Percentiles rank a stretch among this genome's conserved stretches.
phyloP scores from a whole-genome alignment of 2,888 invertebrate genomes.

The Trissolcus japonicus region DNA sequence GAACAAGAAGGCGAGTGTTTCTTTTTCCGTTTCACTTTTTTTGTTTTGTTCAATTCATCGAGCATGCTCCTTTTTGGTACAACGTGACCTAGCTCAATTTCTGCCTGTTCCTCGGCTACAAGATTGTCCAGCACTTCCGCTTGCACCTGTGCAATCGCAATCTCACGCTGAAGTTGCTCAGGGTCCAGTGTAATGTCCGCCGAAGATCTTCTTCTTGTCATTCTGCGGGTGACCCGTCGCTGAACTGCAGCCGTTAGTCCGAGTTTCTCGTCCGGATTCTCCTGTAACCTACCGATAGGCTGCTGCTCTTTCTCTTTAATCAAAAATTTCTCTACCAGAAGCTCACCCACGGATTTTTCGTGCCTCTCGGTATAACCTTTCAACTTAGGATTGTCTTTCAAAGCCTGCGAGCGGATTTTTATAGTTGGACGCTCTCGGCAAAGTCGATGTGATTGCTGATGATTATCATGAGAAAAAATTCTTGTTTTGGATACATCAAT shows the following conservation, averaged over 20 bases:
- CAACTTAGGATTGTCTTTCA: slow-evolving; percentile 75
- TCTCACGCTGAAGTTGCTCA: slow-evolving; percentile 68
- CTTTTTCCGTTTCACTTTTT: slow-evolving; percentile 64
- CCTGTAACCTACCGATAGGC: slow-evolving; percentile 49
- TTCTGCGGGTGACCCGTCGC: slow-evolving; percentile 67
- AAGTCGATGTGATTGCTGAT: slow-evolving; percentile 64
- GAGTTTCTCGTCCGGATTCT: slow-evolving; percentile 55
- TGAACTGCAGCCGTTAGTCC: slow-evolving; percentile 65
- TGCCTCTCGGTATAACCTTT: slow-evolving; percentile 76
- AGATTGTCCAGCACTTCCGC: slow-evolving; percentile 71
- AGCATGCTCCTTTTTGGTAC: slow-evolving; percentile 36
- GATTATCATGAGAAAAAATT: slow-evolving; percentile 59
- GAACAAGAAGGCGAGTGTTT: slow-evolving; percentile 45
- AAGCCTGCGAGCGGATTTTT: slow-evolving; percentile 74
- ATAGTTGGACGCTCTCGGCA: slow-evolving; percentile 70
- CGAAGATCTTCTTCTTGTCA: slow-evolving; percentile 71
- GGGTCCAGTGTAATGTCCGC: slow-evolving; percentile 68
- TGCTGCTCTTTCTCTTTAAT: slow-evolving; percentile 79
- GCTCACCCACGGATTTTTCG: slow-evolving; percentile 84
- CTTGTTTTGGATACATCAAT: slow-evolving; percentile 85
- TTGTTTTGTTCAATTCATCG: not conserved
- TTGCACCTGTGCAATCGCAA: slow-evolving; percentile 70
- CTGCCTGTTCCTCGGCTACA: slow-evolving; percentile 73
- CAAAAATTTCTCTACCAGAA: slow-evolving; percentile 85
- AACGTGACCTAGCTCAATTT: slow-evolving; percentile 69